Evolutionary conservation across 2,113 vertebrate species (phyloP).

Genomic region (Junco hyemalis): DNA sequence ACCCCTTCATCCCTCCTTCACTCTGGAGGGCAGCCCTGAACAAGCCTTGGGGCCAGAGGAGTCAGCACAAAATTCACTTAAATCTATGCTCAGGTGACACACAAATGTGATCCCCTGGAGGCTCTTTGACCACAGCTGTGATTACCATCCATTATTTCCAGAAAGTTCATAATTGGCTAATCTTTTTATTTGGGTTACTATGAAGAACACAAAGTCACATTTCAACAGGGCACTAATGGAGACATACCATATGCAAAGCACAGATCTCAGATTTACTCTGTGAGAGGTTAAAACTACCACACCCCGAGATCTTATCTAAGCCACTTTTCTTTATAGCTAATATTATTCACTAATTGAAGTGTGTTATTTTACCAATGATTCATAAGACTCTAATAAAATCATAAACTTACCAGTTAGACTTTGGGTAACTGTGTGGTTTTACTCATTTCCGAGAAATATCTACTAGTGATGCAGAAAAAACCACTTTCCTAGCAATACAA

Average conservation of each 20-base stretch:
- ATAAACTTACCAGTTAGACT: background rate
- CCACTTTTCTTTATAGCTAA: background rate
- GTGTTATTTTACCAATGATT: background rate
- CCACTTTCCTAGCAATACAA: background rate
- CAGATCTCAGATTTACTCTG: background rate
- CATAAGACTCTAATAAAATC: background rate
- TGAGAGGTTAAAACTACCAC: background rate
- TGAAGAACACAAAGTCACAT: background rate
- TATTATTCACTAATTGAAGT: background rate
- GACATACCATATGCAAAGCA: background rate
- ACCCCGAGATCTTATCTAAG: background rate
- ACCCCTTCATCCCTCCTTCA: background rate
- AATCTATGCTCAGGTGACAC: background rate
- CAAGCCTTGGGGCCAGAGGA: background rate
- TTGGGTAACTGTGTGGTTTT: background rate
- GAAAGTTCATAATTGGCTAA: background rate
- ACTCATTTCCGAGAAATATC: background rate
- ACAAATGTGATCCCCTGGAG: background rate
- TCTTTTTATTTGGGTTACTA: background rate
- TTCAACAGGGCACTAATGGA: background rate
- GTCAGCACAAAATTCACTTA: background rate
- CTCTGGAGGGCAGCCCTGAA: accelerated
- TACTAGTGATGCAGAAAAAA: background rate
- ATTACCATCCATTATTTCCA: background rate
- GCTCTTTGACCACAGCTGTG: background rate